Evolutionary conservation across 1,140 invertebrate species (phyloP).

Genomic region (Eupristina koningsbergeri): DNA sequence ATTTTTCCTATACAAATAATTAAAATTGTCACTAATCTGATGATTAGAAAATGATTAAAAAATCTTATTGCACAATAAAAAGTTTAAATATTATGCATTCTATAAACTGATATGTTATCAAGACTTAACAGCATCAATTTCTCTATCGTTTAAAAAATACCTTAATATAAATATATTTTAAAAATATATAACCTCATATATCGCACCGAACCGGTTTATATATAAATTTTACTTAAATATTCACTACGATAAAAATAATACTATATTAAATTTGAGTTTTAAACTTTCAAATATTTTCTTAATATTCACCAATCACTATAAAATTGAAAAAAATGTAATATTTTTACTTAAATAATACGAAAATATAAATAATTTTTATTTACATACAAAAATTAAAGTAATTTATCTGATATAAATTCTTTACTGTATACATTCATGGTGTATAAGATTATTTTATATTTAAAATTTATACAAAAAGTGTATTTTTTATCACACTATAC

Average conservation of each 20-base stretch:
- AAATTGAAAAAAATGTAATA: no score
- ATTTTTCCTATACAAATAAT: neutral
- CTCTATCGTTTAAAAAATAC: neutral
- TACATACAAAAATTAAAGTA: no score
- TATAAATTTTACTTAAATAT: constrained; percentile 22
- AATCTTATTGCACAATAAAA: constrained; percentile 8
- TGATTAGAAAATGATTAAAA: neutral
- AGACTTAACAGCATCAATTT: constrained; percentile 10
- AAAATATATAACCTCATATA: constrained; percentile 9
- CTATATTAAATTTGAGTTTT: neutral
- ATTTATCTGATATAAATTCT: no score
- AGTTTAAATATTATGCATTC: neutral
- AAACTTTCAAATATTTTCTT: no score
- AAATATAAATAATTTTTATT: no score
- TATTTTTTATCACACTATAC: no score
- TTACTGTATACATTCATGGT: no score
- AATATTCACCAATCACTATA: no score
- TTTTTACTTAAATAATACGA: no score
- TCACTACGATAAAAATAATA: neutral
- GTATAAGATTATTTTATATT: no score
- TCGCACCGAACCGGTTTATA: constrained; percentile 10
- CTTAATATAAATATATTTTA: constrained; percentile 20
- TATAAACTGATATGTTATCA: neutral
- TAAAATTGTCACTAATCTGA: neutral
- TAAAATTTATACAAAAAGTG: no score